phyloP scores from a whole-genome alignment of 2,113 vertebrate genomes.

The Oophaga pumilio region DNA sequence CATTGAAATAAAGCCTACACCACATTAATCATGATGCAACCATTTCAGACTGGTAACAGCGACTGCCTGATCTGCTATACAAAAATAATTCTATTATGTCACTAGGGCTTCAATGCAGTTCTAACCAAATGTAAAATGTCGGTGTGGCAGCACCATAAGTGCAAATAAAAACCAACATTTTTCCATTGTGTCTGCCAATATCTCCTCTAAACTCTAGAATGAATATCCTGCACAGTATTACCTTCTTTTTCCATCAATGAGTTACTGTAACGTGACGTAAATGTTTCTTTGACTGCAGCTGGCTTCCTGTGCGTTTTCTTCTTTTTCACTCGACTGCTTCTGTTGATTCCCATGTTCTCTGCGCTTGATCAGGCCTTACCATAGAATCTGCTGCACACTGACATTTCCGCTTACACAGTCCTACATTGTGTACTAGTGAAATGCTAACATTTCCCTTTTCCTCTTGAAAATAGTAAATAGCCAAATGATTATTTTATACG shows the following conservation, averaged over 20 bases:
- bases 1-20: too few species aligned
- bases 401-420: neutral
- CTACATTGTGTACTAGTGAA: too few species aligned
- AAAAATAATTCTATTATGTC: neutral
- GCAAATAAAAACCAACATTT: conserved; percentile 24
- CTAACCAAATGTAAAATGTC: neutral
- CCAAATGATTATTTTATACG: too few species aligned
- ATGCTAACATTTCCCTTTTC: too few species aligned
- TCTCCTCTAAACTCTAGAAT: conserved; percentile 1
- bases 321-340: neutral
- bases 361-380: too few species aligned
- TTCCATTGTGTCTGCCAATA: conserved; percentile 50
- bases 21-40: neutral
- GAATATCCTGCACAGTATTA: conserved; percentile 8
- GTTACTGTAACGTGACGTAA: conserved; percentile 39
- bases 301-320: conserved; percentile 17
- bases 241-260: conserved; percentile 44
- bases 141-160: neutral
- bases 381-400: neutral
- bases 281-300: conserved; percentile 38
- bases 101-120: conserved; percentile 12
- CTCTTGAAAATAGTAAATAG: too few species aligned
- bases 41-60: neutral
- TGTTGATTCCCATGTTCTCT: neutral
- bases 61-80: too few species aligned